Percentiles rank a stretch among this genome's conserved stretches.
These are phyloP conservation scores for Cairina moschata DNA, from an alignment of 2,113 vertebrate genomes.

Conservation along the genomic window DNA sequence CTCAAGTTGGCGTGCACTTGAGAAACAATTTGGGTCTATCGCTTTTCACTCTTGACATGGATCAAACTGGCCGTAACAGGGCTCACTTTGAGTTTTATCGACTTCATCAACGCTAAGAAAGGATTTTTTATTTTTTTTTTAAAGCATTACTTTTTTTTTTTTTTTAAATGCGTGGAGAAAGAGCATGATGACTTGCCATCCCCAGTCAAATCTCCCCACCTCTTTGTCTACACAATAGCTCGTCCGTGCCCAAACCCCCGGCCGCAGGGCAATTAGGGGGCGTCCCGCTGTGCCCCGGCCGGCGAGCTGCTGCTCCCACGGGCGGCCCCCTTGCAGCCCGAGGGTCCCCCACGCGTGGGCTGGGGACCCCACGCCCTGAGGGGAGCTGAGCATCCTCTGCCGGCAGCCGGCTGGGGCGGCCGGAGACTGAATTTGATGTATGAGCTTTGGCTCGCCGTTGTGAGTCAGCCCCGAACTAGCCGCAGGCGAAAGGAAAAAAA, in stretches of 20 bases:
- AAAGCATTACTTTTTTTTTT: background rate
- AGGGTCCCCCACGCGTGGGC: too few relatives aligned
- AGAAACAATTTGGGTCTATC: accelerated
- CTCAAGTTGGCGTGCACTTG: background rate
- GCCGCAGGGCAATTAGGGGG: background rate
- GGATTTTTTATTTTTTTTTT: background rate
- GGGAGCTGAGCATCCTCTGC: too few relatives aligned
- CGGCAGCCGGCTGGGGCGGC: too few relatives aligned
- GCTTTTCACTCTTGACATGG: background rate
- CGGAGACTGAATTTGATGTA: slow-evolving; percentile 73
- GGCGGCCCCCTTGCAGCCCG: too few relatives aligned
- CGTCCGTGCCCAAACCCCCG: background rate
- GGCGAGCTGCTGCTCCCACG: too few relatives aligned
- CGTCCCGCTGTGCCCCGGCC: background rate
- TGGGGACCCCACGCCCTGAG: too few relatives aligned
- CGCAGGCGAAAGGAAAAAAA: slow-evolving; percentile 91
- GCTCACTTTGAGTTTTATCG: background rate
- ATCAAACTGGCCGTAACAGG: background rate
- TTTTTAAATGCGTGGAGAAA: accelerated
- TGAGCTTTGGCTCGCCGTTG: slow-evolving; percentile 85
- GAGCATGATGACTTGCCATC: background rate
- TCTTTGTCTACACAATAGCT: background rate
- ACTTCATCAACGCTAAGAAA: background rate
- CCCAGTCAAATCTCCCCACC: background rate
- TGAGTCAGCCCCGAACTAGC: slow-evolving; percentile 87